A percentile compares a stretch with the other conserved stretches of the same genome.
phyloP scores from a whole-genome alignment of 2,797 vertebrate genomes.

The Molothrus ater region DNA sequence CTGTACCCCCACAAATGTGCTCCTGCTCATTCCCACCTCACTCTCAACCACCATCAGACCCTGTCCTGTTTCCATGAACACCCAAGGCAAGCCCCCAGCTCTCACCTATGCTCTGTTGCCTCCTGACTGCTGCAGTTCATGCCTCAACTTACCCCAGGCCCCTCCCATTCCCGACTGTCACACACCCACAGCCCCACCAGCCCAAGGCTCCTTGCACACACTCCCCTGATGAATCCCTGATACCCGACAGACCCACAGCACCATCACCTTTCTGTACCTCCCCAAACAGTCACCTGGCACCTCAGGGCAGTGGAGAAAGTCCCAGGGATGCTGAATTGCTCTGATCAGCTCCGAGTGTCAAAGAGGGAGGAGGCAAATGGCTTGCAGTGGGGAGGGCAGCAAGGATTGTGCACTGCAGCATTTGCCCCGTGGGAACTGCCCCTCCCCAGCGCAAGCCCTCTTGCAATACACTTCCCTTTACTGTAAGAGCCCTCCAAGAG shows the following conservation, averaged over 20 bases:
- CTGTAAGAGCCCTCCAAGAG: slow-evolving; percentile 17
- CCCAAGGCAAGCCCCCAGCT: neutral
- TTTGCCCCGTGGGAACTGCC: neutral
- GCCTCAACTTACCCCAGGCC: neutral
- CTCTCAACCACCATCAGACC: neutral
- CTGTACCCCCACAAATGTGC: neutral
- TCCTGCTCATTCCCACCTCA: neutral
- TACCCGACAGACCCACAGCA: neutral
- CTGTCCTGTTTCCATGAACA: neutral
- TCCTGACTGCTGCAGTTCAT: neutral
- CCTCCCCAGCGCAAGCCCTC: neutral
- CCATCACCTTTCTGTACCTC: neutral
- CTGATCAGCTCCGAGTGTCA: neutral
- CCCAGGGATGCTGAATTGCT: neutral
- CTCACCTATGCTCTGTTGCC: neutral
- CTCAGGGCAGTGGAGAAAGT: neutral
- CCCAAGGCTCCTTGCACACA: neutral
- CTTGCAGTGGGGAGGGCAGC: neutral
- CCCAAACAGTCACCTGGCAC: neutral
- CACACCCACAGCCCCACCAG: neutral
- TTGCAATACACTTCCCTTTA: slow-evolving; percentile 39
- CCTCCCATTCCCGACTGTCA: neutral
- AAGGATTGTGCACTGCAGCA: neutral
- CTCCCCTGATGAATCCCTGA: neutral
- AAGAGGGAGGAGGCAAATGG: neutral